These are phyloP conservation scores for Heliothis subflexa DNA, from an alignment of 1,140 invertebrate species.

Conservation along the genomic window DNA sequence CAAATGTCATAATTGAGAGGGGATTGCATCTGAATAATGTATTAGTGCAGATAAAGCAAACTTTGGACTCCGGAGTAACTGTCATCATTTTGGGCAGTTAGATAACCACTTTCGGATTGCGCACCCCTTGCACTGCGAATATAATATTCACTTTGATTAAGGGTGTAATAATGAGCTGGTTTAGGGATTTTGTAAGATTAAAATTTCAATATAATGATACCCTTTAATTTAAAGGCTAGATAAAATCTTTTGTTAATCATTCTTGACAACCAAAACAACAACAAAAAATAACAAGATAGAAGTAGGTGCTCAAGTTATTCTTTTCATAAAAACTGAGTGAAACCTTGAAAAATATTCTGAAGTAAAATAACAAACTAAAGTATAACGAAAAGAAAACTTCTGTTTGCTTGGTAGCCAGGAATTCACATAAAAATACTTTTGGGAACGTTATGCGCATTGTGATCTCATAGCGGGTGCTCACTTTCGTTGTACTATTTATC, in stretches of 20 bases:
- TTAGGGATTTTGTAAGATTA: neutral
- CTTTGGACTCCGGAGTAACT: slow-evolving; percentile 51
- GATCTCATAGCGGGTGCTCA: neutral
- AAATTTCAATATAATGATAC: neutral
- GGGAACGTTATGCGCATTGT: slow-evolving; percentile 3
- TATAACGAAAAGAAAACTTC: slow-evolving; percentile 15
- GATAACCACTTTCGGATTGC: neutral
- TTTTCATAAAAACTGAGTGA: neutral
- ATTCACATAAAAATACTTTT: slow-evolving; percentile 7
- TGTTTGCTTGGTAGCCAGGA: slow-evolving; percentile 15
- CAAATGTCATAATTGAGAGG: slow-evolving; percentile 80
- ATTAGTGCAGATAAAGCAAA: slow-evolving; percentile 56
- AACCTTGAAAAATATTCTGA: neutral
- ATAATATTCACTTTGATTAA: slow-evolving; percentile 43
- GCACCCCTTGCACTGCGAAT: slow-evolving; percentile 4
- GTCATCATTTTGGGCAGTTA: slow-evolving; percentile 45
- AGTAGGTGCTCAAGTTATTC: neutral
- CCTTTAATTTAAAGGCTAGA: neutral
- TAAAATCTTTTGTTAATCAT: neutral
- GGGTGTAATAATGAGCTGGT: slow-evolving; percentile 26
- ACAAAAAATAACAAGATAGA: neutral
- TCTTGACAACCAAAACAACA: neutral
- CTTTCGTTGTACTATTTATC: neutral
- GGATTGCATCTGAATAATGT: slow-evolving; percentile 72
- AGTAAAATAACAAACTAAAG: slow-evolving; percentile 15